Conservation (phyloP, 2,888 invertebrate genomes). For the Drosophila mercatorum region DNA sequence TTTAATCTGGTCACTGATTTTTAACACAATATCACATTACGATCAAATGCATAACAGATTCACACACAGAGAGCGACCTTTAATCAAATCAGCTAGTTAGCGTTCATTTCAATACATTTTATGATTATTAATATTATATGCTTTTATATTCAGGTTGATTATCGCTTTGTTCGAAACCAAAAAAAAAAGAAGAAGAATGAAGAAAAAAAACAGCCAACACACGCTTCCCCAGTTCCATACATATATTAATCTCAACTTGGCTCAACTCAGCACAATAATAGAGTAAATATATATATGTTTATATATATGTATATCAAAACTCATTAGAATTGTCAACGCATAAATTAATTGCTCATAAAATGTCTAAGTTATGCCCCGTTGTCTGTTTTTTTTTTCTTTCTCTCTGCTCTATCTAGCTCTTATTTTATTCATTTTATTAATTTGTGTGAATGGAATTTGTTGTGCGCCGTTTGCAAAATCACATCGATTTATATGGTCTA, state of each 20-base stretch:
- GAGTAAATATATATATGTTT: constrained; percentile 11
- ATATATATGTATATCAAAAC: constrained; percentile 60
- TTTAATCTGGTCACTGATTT: constrained; percentile 41
- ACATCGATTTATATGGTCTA: constrained; percentile 39
- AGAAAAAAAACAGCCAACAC: constrained; percentile 41
- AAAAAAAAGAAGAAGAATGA: neutral
- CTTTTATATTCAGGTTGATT: constrained; percentile 69
- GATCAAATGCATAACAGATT: constrained; percentile 34
- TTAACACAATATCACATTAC: constrained; percentile 77
- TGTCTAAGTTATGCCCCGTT: constrained; percentile 74
- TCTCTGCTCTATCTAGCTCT: constrained; percentile 17
- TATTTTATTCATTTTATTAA: constrained; percentile 39
- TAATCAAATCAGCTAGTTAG: constrained; percentile 75
- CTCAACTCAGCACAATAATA: constrained; percentile 21
- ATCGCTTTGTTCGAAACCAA: constrained; percentile 66
- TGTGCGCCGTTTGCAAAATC: constrained; percentile 34
- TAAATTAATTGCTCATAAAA: constrained; percentile 83
- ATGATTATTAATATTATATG: constrained; percentile 77
- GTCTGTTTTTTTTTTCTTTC: constrained; percentile 15
- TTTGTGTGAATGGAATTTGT: constrained; percentile 54
- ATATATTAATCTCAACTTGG: constrained; percentile 39
- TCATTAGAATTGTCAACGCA: constrained; percentile 84
- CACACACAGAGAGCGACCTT: constrained; percentile 47
- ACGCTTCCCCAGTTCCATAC: constrained; percentile 38
- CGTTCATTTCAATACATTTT: constrained; percentile 73